phyloP scores from a whole-genome alignment of 2,113 vertebrate species.

The Carlito syrichta region DNA sequence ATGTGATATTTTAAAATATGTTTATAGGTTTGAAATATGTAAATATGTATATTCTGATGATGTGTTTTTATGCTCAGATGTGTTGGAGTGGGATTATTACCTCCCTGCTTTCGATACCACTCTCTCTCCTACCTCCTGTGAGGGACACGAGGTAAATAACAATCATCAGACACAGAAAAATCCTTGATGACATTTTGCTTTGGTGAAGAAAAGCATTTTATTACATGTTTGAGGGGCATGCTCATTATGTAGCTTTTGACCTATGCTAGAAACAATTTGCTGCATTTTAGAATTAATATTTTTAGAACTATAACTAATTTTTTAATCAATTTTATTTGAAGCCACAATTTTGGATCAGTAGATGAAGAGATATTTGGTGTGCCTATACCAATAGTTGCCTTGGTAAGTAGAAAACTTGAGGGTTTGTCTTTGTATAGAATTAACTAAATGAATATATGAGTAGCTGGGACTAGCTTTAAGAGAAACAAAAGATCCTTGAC shows the following conservation, averaged over 20 bases:
- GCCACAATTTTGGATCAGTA: conserved; percentile 89
- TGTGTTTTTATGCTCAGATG: conserved; percentile 84
- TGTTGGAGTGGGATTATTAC: conserved; percentile 90
- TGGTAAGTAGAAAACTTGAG: conserved; percentile 87
- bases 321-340: conserved; percentile 78
- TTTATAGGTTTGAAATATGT: background rate
- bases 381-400: conserved; percentile 90
- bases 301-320: conserved; percentile 12
- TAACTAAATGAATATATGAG: background rate
- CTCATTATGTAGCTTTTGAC: background rate
- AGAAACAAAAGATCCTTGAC: background rate
- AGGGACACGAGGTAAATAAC: conserved; percentile 91
- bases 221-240: background rate
- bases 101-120: conserved; percentile 89
- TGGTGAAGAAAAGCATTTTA: background rate
- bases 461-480: background rate
- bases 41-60: background rate
- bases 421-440: background rate
- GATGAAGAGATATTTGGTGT: conserved; percentile 91
- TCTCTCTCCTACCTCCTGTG: conserved; percentile 91
- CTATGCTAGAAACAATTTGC: background rate
- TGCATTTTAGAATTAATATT: conserved; percentile 16
- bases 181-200: background rate
- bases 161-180: background rate
- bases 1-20: background rate